Percentiles rank a stretch among this genome's conserved stretches.
Conservation (phyloP, 2,888 invertebrate genomes). For the Lepetodrilus schrolli region DNA sequence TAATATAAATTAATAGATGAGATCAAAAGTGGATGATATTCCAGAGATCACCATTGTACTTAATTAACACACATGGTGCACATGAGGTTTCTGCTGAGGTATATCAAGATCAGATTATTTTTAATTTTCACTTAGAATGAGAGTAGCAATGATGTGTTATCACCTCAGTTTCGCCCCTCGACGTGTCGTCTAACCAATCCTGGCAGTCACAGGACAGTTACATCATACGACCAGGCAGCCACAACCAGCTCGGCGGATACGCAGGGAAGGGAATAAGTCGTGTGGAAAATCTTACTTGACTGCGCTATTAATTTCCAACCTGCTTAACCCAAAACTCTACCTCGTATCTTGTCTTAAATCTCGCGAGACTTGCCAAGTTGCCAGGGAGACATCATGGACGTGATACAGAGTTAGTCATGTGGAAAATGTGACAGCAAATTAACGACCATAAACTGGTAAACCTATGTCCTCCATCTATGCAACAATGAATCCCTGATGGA, state of each 20-base stretch:
- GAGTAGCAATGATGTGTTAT: too few species aligned
- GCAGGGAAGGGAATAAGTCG: not conserved
- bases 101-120: too few species aligned
- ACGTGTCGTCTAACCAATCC: too few species aligned
- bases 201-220: not conserved
- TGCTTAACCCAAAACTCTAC: constrained; percentile 17
- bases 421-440: constrained; percentile 25
- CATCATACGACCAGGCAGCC: not conserved
- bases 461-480: not conserved
- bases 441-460: constrained; percentile 13
- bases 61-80: too few species aligned
- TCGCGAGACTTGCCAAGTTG: not conserved
- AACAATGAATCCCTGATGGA: not conserved
- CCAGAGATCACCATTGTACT: too few species aligned
- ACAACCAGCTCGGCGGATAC: not conserved
- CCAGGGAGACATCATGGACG: not conserved
- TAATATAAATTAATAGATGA: too few species aligned
- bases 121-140: too few species aligned
- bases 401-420: not conserved
- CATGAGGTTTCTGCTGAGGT: too few species aligned
- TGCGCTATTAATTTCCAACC: constrained; percentile 25
- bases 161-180: not conserved
- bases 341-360: constrained; percentile 20
- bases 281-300: constrained; percentile 19
- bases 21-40: too few species aligned